Conservation (phyloP, 1,140 invertebrate species). For the Nasonia longicornis region DNA sequence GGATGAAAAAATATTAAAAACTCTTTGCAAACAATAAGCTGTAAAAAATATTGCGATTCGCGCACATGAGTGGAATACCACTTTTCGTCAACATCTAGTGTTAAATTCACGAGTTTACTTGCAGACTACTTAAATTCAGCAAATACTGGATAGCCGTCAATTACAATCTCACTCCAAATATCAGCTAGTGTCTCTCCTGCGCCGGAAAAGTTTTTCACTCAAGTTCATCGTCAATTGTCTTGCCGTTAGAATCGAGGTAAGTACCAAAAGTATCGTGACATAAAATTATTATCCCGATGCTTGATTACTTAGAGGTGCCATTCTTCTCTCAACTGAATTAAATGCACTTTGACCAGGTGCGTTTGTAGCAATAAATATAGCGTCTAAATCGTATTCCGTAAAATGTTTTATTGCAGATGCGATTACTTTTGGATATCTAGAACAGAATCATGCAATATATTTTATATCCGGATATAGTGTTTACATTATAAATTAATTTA, state of each 20-base stretch:
- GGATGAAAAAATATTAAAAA: conserved; percentile 2
- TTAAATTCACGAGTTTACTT: background rate
- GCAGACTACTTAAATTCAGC: conserved; percentile 52
- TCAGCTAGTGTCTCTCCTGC: conserved; percentile 57
- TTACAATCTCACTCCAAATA: conserved; percentile 55
- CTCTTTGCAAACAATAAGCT: background rate
- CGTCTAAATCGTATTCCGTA: background rate
- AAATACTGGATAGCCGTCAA: conserved; percentile 56
- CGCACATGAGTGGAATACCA: conserved; percentile 19
- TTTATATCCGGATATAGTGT: too few relatives aligned
- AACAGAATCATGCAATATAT: background rate
- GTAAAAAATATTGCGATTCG: conserved; percentile 32
- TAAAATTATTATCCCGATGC: conserved; percentile 59
- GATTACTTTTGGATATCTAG: background rate
- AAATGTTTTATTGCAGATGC: background rate
- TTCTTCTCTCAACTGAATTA: conserved; percentile 53
- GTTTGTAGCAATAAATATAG: background rate
- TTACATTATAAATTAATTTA: too few relatives aligned
- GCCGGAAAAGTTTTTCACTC: conserved; percentile 56
- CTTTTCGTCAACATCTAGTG: background rate
- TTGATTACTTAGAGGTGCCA: conserved; percentile 63
- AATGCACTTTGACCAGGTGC: conserved; percentile 54
- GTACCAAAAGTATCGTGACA: conserved; percentile 61
- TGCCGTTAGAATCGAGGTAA: conserved; percentile 58
- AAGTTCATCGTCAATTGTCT: conserved; percentile 58